Conservation (phyloP, 2,888 invertebrate species). For the Sisyra terminalis region DNA sequence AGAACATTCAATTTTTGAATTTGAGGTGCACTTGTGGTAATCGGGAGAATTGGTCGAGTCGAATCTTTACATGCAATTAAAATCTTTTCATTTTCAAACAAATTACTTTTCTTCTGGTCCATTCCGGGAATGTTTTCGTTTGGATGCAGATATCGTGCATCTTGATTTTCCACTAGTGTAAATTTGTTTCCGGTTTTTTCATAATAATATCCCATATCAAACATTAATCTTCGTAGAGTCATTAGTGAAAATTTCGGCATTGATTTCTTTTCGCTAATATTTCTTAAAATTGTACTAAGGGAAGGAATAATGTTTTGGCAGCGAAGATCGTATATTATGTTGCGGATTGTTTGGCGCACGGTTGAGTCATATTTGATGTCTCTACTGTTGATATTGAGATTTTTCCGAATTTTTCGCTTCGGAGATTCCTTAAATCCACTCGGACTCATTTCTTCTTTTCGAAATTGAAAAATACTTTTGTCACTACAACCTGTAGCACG, state of each 20-base stretch:
- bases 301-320: constrained; percentile 22
- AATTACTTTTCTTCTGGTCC: no score
- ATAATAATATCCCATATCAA: constrained; percentile 27
- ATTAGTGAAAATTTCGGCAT: constrained; percentile 24
- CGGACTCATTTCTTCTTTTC: constrained; percentile 25
- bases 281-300: constrained; percentile 22
- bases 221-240: constrained; percentile 23
- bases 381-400: constrained; percentile 25
- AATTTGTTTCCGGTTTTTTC: constrained; percentile 24
- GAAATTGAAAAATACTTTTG: constrained; percentile 26
- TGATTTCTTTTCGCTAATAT: no score
- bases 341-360: constrained; percentile 22
- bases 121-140: constrained; percentile 4
- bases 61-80: no score
- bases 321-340: constrained; percentile 24
- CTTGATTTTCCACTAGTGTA: constrained; percentile 21
- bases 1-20: no score
- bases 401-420: constrained; percentile 24
- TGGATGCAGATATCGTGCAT: constrained; percentile 8
- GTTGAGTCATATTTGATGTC: constrained; percentile 24
- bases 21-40: no score
- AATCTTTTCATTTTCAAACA: no score
- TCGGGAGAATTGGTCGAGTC: no score
- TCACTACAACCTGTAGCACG: constrained; percentile 27
- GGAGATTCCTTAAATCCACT: constrained; percentile 25